A percentile compares a stretch with the other conserved stretches of the same genome.
Evolutionary conservation across 1,140 invertebrate species (phyloP).

Genomic region (Papilio machaon): DNA sequence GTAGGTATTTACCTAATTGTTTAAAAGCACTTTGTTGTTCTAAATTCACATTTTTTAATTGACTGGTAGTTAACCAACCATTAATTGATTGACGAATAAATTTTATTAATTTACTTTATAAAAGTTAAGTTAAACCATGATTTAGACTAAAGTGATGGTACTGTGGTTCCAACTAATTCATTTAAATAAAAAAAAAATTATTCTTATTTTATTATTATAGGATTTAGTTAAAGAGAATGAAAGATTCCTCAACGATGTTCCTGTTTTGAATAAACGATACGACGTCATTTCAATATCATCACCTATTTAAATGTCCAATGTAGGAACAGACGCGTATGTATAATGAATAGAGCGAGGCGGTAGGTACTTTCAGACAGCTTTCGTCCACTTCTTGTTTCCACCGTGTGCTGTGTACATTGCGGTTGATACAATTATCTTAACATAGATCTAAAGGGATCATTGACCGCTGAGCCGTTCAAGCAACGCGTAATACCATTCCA

Average conservation of each 20-base stretch:
- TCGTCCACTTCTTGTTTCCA: constrained; percentile 52
- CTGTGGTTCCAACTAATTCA: too few species aligned
- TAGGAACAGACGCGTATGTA: constrained; percentile 19
- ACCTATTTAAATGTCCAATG: constrained; percentile 29
- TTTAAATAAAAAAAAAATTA: too few species aligned
- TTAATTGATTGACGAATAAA: too few species aligned
- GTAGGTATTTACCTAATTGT: not conserved
- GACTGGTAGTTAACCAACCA: too few species aligned
- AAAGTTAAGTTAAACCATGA: too few species aligned
- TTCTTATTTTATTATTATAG: too few species aligned
- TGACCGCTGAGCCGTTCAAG: constrained; percentile 67
- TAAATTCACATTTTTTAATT: too few species aligned
- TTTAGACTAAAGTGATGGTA: too few species aligned
- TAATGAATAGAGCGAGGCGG: constrained; percentile 37
- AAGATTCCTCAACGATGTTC: not conserved
- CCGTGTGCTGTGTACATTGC: constrained; percentile 66
- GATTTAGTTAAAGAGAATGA: not conserved
- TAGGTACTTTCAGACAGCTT: constrained; percentile 40
- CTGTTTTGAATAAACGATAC: constrained; percentile 16
- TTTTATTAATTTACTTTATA: too few species aligned
- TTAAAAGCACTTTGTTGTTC: too few species aligned
- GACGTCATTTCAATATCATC: constrained; percentile 33
- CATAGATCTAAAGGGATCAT: constrained; percentile 73
- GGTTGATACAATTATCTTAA: constrained; percentile 77
- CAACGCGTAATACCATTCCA: constrained; percentile 52